Evolutionary conservation across 1,140 invertebrate species (phyloP), one percentile per base, ranked within the genome.

Genomic region (Elymnias hypermnestra): DNA sequence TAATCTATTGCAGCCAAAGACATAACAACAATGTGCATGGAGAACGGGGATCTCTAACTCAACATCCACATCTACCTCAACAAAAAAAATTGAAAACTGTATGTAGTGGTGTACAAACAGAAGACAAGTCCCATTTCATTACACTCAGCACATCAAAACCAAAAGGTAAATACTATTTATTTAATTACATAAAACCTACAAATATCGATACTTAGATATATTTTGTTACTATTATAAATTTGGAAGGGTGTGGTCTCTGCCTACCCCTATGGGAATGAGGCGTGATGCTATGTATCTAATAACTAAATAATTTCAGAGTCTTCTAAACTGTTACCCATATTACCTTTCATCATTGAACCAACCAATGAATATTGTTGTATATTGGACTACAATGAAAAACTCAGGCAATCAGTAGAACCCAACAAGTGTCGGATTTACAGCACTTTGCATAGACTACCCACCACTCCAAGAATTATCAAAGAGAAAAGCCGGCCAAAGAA

Each of bases 351-450:
- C 22, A 41, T 78, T 23, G 51, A 72, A 36, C 37, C 55, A 3
- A 55, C 56, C 4, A 40, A 36, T 1, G 52, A 72, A 3, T 62
- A 71, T 8, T 46, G 56, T 25, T 69, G 64, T 0, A 41, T 79
- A 40, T 26, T 81, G 13, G 76, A 81, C 0, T 74, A 71, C 38
- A 81, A 74, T 21, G 73, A 81, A 26, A 81, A 81, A 33, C 50
- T 81, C 4, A 19, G 50, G 40, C 38, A 60, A 59, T 38, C 35
- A 2, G 14, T 28, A 0, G 57, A 60, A 14, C 15, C 59, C 25
- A 65, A 63, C 42, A 74, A 72, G 26, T 79, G 71, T 35, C 50
- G 68, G 33, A 60, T 81, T 5, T 72, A 63, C 41, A 73, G 70
- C 19, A 72, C 68, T 14, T 70, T 77, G 42, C 71, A 75, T 15